Evolutionary conservation across 2,113 vertebrate species (phyloP), one percentile per base, ranked within the genome.

Genomic region (Fregata magnificens): DNA sequence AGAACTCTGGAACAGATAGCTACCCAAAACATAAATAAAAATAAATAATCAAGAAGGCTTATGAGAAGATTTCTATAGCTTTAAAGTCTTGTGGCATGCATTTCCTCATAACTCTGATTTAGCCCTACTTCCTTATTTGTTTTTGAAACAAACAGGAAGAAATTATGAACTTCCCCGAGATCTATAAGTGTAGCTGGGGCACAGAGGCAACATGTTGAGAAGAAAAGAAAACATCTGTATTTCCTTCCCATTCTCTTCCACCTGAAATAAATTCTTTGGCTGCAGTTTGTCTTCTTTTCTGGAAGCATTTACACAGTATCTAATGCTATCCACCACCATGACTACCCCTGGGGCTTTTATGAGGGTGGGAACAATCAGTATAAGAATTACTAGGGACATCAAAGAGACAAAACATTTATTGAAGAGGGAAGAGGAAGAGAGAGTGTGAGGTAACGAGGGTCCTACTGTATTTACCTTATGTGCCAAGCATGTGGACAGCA

Each of bases 381-480:
- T 97, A 97, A 98, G 98, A 98, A 98, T 91, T 97, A 96, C 92
- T 92, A 47, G 94, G 94, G 90, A 97, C 97, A 97, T 97, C 98
- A 98, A 98, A 97, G 97, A 87, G 95, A 96, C 72, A 91, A 90
- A 96, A 98, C 97, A 96, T 94, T 96, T 95, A 86, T 97, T 96
- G 93, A 66, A 94, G 93, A 97, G 86, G 94, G 93, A 96, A 97
- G 90, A 92, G 94, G 94, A 95, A 97, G 92, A 90, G 91, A 90
- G 89, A 94, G 80, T 84, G 95, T 95, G 98, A 97, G 96, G 98
- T 97, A 97, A 98, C 95, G 97, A 98, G 97, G 97, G 85, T 95
- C 97, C 95, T 96, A 94, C 98, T 97, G 96, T 97, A 97, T 98
- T 98, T 97, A 98, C 98, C 98, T 97, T 98, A 97, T 97, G 97